Evolutionary conservation across 2,888 invertebrate genomes (phyloP).

Genomic region (Ypsolopha sequella): DNA sequence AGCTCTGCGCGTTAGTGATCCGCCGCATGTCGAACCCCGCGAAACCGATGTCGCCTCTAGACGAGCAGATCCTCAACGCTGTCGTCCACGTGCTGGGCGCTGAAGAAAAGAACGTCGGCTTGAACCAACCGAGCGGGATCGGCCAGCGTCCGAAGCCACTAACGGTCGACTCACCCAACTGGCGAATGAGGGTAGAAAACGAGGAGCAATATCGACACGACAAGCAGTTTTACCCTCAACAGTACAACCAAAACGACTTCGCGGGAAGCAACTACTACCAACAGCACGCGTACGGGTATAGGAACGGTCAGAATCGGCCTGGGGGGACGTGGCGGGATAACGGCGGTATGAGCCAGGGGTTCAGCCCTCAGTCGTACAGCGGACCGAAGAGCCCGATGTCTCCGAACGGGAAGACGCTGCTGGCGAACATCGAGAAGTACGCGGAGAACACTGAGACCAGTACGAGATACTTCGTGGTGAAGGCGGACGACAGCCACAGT

Average conservation of each 20-base stretch:
- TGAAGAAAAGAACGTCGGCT: conserved; percentile 78
- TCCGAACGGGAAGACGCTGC: conserved; percentile 40
- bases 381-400: conserved; percentile 47
- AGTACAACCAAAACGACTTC: background rate
- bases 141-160: conserved; percentile 81
- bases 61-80: conserved; percentile 77
- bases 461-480: conserved; percentile 71
- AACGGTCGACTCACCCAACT: conserved; percentile 66
- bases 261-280: conserved; percentile 2
- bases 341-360: conserved; percentile 27
- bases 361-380: conserved; percentile 30
- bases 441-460: conserved; percentile 25
- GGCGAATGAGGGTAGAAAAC: conserved; percentile 36
- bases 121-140: conserved; percentile 80
- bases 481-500: conserved; percentile 65
- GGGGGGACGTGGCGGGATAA: conserved; percentile 20
- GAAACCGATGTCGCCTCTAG: conserved; percentile 67
- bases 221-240: conserved; percentile 28
- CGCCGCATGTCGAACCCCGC: conserved; percentile 71
- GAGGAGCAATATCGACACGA: conserved; percentile 35
- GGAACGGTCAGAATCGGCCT: conserved; percentile 29
- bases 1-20: conserved; percentile 78
- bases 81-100: conserved; percentile 76
- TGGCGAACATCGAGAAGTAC: conserved; percentile 53
- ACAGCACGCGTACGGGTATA: conserved; percentile 22